Evolutionary conservation across 2,888 invertebrate genomes (phyloP).

Genomic region (Timema podura): DNA sequence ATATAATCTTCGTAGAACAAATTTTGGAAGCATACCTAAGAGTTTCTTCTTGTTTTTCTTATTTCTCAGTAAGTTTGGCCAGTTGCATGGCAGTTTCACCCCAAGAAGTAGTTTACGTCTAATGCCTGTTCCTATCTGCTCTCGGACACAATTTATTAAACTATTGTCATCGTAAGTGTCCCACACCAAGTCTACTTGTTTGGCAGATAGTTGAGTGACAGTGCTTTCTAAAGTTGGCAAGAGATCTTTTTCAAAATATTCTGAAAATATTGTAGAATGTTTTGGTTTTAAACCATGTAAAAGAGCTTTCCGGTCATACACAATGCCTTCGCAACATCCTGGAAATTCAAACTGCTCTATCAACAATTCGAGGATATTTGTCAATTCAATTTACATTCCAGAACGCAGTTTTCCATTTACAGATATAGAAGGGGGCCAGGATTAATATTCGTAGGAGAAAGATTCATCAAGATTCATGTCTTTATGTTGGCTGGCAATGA

Average conservation of each 20-base stretch:
- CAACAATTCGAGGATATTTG: not conserved
- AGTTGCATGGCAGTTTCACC: not conserved
- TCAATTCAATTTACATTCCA: not conserved
- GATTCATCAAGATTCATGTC: not conserved
- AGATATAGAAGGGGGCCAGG: conserved; percentile 3
- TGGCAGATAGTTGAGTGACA: not conserved
- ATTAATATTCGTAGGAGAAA: not conserved
- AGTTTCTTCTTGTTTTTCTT: not conserved
- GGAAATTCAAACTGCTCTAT: not conserved
- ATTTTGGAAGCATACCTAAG: not conserved
- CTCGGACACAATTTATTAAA: not conserved
- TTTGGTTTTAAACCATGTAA: not conserved
- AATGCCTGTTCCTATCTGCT: not conserved
- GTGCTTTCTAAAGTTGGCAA: not conserved
- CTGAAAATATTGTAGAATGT: not conserved
- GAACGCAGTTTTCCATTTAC: not conserved
- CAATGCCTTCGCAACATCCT: conserved; percentile 10
- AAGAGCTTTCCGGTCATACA: not conserved
- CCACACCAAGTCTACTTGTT: not conserved
- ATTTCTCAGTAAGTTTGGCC: not conserved
- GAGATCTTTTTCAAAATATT: not conserved
- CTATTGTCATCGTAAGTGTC: not conserved
- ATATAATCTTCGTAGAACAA: not conserved
- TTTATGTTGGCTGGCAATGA: conserved; percentile 3
- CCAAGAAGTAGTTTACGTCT: not conserved